Evolutionary conservation across 2,888 invertebrate genomes (phyloP).

Genomic region (Eueremaeus valkanovi): DNA sequence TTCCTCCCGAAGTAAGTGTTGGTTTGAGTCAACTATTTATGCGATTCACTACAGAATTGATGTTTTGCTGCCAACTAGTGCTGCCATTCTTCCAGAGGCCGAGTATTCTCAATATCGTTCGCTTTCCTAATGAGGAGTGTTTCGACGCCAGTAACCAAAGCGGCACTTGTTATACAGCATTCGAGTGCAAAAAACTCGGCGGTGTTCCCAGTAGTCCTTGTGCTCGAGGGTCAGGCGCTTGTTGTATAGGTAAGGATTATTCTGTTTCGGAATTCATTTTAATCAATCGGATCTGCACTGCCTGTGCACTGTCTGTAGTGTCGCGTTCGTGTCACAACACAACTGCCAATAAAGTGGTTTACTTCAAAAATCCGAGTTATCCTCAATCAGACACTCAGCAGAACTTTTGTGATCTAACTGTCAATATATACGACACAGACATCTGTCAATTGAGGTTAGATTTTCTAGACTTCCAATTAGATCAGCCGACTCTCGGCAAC

Average conservation of each 20-base stretch:
- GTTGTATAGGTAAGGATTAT: slow-evolving; percentile 43
- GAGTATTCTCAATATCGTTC: slow-evolving; percentile 42
- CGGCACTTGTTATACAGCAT: slow-evolving; percentile 44
- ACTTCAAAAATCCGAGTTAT: slow-evolving; percentile 43
- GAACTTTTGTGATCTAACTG: slow-evolving; percentile 43
- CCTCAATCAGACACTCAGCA: slow-evolving; percentile 41
- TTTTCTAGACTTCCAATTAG: slow-evolving; percentile 43
- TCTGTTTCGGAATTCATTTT: neutral
- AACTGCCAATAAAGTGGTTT: slow-evolving; percentile 44
- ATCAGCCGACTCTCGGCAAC: slow-evolving; percentile 41
- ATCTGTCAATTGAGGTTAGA: slow-evolving; percentile 43
- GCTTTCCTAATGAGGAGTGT: slow-evolving; percentile 44
- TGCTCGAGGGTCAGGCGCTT: slow-evolving; percentile 43
- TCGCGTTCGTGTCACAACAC: slow-evolving; percentile 43
- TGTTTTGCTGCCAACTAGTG: neutral
- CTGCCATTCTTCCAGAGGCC: slow-evolving; percentile 41
- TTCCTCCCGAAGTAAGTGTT: slow-evolving; percentile 21
- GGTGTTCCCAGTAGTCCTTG: slow-evolving; percentile 42
- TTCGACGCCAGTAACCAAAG: slow-evolving; percentile 43
- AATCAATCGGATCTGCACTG: too few relatives aligned
- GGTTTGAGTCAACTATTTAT: neutral
- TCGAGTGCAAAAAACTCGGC: slow-evolving; percentile 44
- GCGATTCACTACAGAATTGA: too few relatives aligned
- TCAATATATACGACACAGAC: slow-evolving; percentile 42
- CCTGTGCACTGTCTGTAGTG: slow-evolving; percentile 30